These are phyloP conservation scores for Phaedon cochleariae DNA, from an alignment of 2,888 invertebrate species.

Conservation along the genomic window DNA sequence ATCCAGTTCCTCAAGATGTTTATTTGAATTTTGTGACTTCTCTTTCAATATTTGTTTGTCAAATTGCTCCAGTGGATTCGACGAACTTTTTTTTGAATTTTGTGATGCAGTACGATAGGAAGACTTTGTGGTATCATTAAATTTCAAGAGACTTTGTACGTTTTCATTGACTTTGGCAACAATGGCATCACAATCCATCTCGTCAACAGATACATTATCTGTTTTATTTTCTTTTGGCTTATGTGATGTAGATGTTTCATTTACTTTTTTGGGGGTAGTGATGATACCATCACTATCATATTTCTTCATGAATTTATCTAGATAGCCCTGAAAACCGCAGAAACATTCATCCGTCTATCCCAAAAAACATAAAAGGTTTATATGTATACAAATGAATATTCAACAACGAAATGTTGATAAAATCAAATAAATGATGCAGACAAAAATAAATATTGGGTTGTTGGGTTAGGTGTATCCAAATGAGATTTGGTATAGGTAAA, in stretches of 20 bases:
- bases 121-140: neutral
- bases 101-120: conserved; percentile 16
- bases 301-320: conserved; percentile 39
- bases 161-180: conserved; percentile 31
- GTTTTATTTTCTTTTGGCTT: neutral
- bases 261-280: conserved; percentile 12
- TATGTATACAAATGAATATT: too few species aligned
- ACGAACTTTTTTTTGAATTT: conserved; percentile 15
- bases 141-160: conserved; percentile 19
- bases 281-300: conserved; percentile 22
- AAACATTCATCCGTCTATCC: neutral
- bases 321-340: conserved; percentile 35
- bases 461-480: too few species aligned
- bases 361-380: too few species aligned
- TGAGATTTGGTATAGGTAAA: too few species aligned
- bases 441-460: too few species aligned
- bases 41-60: conserved; percentile 13
- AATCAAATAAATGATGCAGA: too few species aligned
- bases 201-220: neutral
- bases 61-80: too few species aligned
- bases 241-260: neutral
- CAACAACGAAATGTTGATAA: too few species aligned
- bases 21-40: too few species aligned
- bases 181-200: conserved; percentile 31
- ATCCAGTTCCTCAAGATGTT: too few species aligned